phyloP scores from a whole-genome alignment of 2,888 invertebrate genomes.

The Gisinianus flammeolus region DNA sequence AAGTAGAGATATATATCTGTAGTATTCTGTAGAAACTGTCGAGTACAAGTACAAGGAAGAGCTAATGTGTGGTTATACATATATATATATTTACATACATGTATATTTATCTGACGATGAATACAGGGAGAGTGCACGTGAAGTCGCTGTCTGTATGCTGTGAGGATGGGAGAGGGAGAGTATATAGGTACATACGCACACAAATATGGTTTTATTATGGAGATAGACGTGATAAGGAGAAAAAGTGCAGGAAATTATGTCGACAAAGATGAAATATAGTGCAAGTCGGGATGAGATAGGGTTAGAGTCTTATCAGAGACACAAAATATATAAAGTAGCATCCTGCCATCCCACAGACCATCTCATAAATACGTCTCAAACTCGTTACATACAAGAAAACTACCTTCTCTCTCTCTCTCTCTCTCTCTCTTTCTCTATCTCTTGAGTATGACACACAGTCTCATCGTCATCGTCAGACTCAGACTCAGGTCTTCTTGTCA shows the following conservation, averaged over 20 bases:
- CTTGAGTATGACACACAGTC: not conserved
- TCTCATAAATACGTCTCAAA: constrained; percentile 34
- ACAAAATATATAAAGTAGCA: constrained; percentile 30
- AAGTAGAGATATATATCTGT: no score
- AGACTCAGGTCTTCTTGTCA: no score
- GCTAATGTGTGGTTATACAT: no score
- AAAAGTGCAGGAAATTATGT: constrained; percentile 47
- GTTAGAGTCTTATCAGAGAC: constrained; percentile 32
- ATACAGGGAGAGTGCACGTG: constrained; percentile 6
- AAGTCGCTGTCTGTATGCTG: constrained; percentile 7
- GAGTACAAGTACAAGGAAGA: no score
- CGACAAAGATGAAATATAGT: constrained; percentile 47
- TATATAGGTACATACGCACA: not conserved
- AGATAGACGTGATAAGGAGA: constrained; percentile 44
- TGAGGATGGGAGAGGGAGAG: constrained; percentile 12
- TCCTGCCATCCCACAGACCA: constrained; percentile 22
- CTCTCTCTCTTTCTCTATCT: constrained; percentile 8
- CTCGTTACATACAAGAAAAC: constrained; percentile 18
- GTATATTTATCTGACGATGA: not conserved
- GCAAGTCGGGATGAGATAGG: constrained; percentile 33
- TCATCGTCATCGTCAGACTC: no score
- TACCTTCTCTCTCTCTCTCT: constrained; percentile 12
- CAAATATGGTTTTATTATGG: constrained; percentile 49
- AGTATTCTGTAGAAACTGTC: not conserved
- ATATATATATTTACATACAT: not conserved